Conservation (phyloP, 2,113 vertebrate genomes). For the Zapornia atra region DNA sequence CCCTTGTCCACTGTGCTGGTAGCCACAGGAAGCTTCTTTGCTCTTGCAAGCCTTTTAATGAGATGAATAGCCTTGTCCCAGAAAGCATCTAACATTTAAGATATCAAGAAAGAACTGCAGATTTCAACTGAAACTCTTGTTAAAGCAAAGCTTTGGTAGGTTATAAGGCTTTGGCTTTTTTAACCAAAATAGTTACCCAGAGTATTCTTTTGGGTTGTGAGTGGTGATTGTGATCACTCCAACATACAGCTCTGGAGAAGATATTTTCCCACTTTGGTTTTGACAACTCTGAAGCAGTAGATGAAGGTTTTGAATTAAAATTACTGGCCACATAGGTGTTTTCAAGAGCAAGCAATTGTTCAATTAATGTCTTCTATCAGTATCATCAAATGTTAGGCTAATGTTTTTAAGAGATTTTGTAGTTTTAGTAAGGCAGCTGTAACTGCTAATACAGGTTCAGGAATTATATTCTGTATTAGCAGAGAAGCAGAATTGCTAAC, state of each 20-base stretch:
- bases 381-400: not conserved
- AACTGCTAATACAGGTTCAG: not conserved
- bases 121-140: not conserved
- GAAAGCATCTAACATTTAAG: not conserved
- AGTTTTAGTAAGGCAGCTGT: not conserved
- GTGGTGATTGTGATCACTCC: not conserved
- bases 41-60: not conserved
- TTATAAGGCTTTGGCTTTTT: not conserved
- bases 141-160: not conserved
- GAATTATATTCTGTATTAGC: not conserved
- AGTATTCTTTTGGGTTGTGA: not conserved
- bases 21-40: not conserved
- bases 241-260: not conserved
- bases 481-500: not conserved
- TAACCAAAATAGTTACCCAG: not conserved
- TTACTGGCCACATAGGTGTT: not conserved
- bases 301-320: not conserved
- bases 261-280: not conserved
- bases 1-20: not conserved
- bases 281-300: not conserved
- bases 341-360: not conserved
- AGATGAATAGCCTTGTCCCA: not conserved
- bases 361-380: not conserved
- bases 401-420: not conserved
- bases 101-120: not conserved